phyloP scores from a whole-genome alignment of 2,888 invertebrate genomes.

The Tetropium fuscum region DNA sequence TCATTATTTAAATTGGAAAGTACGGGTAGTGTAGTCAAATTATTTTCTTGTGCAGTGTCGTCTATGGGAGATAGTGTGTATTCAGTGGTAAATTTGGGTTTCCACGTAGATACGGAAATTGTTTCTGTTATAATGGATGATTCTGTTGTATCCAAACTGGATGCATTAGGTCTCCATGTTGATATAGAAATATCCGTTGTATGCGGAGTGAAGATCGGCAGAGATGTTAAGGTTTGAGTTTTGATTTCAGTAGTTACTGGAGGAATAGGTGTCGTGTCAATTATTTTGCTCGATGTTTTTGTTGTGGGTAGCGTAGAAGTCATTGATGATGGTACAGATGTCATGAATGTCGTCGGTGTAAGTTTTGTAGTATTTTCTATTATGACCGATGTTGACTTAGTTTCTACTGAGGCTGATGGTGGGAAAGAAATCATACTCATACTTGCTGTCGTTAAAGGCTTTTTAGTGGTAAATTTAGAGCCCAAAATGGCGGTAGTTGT shows the following conservation, averaged over 20 bases:
- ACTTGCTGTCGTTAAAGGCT: not conserved
- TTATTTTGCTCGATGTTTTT: not conserved
- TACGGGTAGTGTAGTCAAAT: slow-evolving; percentile 25
- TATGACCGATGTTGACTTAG: not conserved
- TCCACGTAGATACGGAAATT: slow-evolving; percentile 14
- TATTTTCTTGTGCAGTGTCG: not conserved
- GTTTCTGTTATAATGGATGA: slow-evolving; percentile 20
- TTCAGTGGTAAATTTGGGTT: slow-evolving; percentile 20
- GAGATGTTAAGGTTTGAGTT: slow-evolving; percentile 7
- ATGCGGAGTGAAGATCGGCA: not conserved
- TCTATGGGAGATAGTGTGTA: not conserved
- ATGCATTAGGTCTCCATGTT: slow-evolving; percentile 27
- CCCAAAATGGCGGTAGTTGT: not conserved
- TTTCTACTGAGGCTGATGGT: not conserved
- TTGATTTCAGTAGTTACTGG: slow-evolving; percentile 13
- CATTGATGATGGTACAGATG: slow-evolving; percentile 5
- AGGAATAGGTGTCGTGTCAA: slow-evolving; percentile 2
- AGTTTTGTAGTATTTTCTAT: slow-evolving; percentile 4
- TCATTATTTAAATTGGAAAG: slow-evolving; percentile 17
- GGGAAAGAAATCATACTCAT: not conserved
- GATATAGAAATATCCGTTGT: not conserved
- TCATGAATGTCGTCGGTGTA: not conserved
- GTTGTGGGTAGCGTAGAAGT: slow-evolving; percentile 16
- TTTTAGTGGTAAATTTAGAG: slow-evolving; percentile 1
- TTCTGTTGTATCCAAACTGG: slow-evolving; percentile 29